A percentile compares a stretch with the other conserved stretches of the same genome.
Evolutionary conservation across 2,113 vertebrate species (phyloP).

Genomic region (Phylloscopus whistleri): DNA sequence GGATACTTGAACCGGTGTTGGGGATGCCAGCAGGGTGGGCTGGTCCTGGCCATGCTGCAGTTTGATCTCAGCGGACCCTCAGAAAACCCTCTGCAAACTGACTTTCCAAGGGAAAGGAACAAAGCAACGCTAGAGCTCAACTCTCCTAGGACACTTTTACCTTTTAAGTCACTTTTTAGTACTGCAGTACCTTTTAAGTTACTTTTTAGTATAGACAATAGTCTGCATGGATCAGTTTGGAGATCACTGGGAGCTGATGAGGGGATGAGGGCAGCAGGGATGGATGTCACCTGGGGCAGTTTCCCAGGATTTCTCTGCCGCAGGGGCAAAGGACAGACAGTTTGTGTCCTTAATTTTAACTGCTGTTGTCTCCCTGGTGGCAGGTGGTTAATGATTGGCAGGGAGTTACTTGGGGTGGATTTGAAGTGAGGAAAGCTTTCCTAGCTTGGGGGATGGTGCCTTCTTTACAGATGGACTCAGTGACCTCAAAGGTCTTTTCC

Average conservation of each 20-base stretch:
- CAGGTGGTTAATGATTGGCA: background rate
- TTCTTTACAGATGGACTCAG: background rate
- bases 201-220: background rate
- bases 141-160: background rate
- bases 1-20: rapidly evolving
- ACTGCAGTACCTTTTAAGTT: background rate
- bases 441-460: background rate
- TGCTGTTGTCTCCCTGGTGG: background rate
- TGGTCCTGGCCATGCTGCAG: rapidly evolving
- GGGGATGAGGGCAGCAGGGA: background rate
- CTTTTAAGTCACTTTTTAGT: background rate
- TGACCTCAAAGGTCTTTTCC: background rate
- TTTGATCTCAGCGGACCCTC: background rate
- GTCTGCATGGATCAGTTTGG: background rate
- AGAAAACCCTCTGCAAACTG: background rate
- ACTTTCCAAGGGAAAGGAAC: background rate
- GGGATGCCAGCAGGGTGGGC: background rate
- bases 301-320: background rate
- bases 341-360: background rate
- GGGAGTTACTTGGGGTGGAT: background rate
- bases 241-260: rapidly evolving
- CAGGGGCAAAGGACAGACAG: background rate
- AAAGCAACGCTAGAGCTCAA: background rate
- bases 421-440: background rate
- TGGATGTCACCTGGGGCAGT: rapidly evolving